Evolutionary conservation across 2,888 invertebrate genomes (phyloP).

Genomic region (Diarsia brunnea): DNA sequence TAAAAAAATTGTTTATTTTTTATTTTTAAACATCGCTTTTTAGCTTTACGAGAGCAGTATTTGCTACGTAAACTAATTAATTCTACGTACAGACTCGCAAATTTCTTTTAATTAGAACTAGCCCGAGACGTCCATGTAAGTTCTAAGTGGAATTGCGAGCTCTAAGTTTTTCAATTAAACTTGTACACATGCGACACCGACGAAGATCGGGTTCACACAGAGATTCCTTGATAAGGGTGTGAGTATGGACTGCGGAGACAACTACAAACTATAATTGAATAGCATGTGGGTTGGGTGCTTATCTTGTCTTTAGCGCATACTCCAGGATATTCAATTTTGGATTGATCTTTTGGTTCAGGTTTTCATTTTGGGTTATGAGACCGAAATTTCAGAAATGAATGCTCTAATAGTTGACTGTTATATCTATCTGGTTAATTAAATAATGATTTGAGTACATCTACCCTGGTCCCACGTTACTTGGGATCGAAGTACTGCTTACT

Average conservation of each 20-base stretch:
- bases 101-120: constrained; percentile 34
- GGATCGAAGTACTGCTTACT: no score
- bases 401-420: no score
- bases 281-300: background rate
- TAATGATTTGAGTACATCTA: no score
- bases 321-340: background rate
- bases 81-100: background rate
- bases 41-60: background rate
- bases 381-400: background rate
- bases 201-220: background rate
- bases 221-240: constrained; percentile 6
- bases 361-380: background rate
- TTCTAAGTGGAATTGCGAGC: constrained; percentile 32
- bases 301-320: background rate
- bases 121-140: constrained; percentile 6
- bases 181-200: constrained; percentile 18
- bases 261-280: background rate
- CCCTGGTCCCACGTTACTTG: no score
- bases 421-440: background rate
- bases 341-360: background rate
- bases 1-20: no score
- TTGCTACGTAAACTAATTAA: background rate
- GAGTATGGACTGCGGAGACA: background rate
- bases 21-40: background rate
- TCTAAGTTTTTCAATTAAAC: constrained; percentile 55